Conservation (phyloP, 2,797 vertebrate genomes). For the Coilia nasus region DNA sequence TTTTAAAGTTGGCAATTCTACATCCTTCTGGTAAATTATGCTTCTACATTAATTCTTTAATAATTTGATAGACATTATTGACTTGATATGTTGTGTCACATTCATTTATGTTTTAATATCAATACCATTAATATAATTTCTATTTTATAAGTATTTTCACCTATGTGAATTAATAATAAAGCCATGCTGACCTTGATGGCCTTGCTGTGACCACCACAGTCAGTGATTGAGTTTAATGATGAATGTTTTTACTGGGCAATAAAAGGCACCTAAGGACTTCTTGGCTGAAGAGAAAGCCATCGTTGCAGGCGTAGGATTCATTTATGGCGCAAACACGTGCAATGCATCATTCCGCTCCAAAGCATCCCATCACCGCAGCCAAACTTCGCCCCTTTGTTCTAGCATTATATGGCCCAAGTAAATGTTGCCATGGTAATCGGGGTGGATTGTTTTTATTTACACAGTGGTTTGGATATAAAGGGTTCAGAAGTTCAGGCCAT, state of each 20-base stretch:
- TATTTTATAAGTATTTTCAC: neutral
- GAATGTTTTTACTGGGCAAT: neutral
- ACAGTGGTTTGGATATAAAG: conserved; percentile 43
- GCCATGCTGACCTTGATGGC: neutral
- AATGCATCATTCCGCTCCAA: conserved; percentile 25
- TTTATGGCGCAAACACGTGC: conserved; percentile 25
- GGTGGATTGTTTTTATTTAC: conserved; percentile 48
- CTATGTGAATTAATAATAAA: neutral
- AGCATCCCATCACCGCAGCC: neutral
- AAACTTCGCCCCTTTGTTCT: conserved; percentile 25
- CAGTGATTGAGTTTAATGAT: neutral
- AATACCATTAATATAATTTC: neutral
- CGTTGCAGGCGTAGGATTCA: neutral
- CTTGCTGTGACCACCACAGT: neutral
- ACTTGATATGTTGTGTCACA: neutral
- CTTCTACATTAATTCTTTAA: neutral
- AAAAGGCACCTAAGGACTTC: conserved; percentile 1
- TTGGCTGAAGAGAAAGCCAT: conserved; percentile 22
- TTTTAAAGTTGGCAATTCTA: neutral
- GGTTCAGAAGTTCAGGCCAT: conserved; percentile 56
- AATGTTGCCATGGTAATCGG: conserved; percentile 25
- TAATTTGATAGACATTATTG: neutral
- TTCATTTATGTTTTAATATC: neutral
- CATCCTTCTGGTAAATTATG: neutral
- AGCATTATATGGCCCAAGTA: conserved; percentile 31